Conservation (phyloP, 2,797 vertebrate species). For the Phrynocephalus guinanensis region DNA sequence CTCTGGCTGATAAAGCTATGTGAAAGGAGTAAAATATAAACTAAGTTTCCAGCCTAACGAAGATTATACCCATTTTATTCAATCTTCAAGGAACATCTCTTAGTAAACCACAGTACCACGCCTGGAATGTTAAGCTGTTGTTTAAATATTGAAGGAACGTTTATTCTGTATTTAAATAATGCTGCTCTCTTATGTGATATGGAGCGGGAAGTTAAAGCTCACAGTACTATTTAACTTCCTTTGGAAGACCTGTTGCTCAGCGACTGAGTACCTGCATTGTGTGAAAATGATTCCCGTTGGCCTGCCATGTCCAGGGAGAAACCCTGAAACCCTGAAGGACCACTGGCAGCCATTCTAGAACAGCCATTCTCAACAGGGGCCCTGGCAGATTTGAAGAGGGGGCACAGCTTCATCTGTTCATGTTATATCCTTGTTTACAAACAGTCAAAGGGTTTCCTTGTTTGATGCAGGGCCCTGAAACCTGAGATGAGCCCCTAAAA, state of each 20-base stretch:
- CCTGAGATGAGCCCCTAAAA: no score
- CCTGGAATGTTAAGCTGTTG: constrained; percentile 20
- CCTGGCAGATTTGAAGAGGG: no score
- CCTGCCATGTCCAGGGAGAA: neutral
- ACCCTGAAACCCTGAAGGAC: neutral
- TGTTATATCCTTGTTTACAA: no score
- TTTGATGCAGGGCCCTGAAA: no score
- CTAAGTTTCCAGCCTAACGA: neutral
- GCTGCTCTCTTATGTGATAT: constrained; percentile 13
- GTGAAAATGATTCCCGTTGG: neutral
- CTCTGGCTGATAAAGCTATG: neutral
- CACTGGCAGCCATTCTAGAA: neutral
- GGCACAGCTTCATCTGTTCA: no score
- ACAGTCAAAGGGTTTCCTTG: no score
- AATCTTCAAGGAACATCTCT: constrained; percentile 12
- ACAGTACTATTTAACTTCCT: neutral
- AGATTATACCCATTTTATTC: neutral
- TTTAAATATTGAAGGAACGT: constrained; percentile 23
- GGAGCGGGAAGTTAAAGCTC: constrained; percentile 9
- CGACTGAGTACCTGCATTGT: neutral
- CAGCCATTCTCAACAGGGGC: no score
- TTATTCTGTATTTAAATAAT: constrained; percentile 32
- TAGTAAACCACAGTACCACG: constrained; percentile 9
- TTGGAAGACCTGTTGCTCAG: neutral
- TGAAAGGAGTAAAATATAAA: constrained; percentile 29